Evolutionary conservation across 2,888 invertebrate genomes (phyloP), one percentile per base, ranked within the genome.

Genomic region (Cacoxenus indagator): DNA sequence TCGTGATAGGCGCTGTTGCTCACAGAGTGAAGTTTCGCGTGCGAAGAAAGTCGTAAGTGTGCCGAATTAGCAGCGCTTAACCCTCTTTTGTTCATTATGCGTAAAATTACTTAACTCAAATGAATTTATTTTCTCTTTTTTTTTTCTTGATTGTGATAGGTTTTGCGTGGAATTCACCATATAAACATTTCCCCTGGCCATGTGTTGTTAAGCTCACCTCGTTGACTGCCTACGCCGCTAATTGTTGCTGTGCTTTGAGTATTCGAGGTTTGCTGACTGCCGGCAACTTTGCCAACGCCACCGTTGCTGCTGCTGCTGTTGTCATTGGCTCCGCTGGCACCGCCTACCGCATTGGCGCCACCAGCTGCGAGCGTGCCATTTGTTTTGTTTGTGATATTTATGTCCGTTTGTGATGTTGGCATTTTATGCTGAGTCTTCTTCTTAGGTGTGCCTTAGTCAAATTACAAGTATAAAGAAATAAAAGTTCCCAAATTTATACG

Each of bases 171-270:
- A 46, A 57, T 26, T 57, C 67, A 72, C 65, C 76, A n/a, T 70
- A 78, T 70, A 68, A 71, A 67, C 75, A 73, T 69, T 75, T 75
- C 37, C 8, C 0, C 37, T 11, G 14, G 14, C 37, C 31, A 31
- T 6, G 37, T 14, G 14, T 37, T 37, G 37, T 8, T 14, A n/a
- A 24, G 26, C 78, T 78, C 67, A 80, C 79, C 83, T 78, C 78
- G 73, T 64, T 75, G 82, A 69, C 68, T 65, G 43, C 71, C 59
- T 65, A 65, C 14, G n/a, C 45, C 67, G 68, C 68, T 71, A 65
- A 43, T 67, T 69, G 59, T 61, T 61, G 31, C 54, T 67, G 64
- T 43, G 31, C 24, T 26, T 51, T 29, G 17, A 37, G 5, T 55
- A n/a, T 17, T 19, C 51, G 17, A 51, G 8, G 51, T 9, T 51